phyloP scores from a whole-genome alignment of 2,888 invertebrate species.

The Melanchra persicariae region DNA sequence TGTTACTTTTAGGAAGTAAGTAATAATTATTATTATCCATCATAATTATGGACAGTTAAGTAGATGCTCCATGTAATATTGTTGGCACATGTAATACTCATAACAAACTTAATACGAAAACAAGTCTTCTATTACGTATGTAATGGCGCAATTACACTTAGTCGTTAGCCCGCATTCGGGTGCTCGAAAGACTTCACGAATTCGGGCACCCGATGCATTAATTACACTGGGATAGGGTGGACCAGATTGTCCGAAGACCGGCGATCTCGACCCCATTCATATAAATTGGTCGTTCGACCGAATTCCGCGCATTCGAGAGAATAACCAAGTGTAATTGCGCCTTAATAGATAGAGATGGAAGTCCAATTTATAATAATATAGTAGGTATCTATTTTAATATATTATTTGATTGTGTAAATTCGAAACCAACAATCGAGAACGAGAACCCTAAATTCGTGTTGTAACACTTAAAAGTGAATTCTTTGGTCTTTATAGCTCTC shows the following conservation, averaged over 20 bases:
- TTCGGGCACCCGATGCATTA: neutral
- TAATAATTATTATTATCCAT: slow-evolving; percentile 34
- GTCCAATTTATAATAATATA: slow-evolving; percentile 7
- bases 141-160: neutral
- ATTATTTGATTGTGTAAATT: slow-evolving; percentile 30
- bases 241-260: too few relatives aligned
- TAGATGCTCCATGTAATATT: slow-evolving; percentile 48
- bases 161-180: neutral
- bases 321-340: too few relatives aligned
- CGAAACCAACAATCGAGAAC: slow-evolving; percentile 37
- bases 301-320: too few relatives aligned
- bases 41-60: slow-evolving; percentile 31
- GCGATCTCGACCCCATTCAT: too few relatives aligned
- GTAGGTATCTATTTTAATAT: neutral
- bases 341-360: slow-evolving; percentile 9
- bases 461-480: slow-evolving; percentile 56
- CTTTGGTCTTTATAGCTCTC: slow-evolving; percentile 63
- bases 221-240: neutral
- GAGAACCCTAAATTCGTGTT: slow-evolving; percentile 33
- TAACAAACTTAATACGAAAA: slow-evolving; percentile 48
- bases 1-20: slow-evolving; percentile 14
- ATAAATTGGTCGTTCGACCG: too few relatives aligned
- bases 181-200: neutral
- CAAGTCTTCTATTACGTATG: slow-evolving; percentile 35
- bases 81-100: slow-evolving; percentile 61